phyloP scores from a whole-genome alignment of 2,113 vertebrate species.

The Falco punctatus region DNA sequence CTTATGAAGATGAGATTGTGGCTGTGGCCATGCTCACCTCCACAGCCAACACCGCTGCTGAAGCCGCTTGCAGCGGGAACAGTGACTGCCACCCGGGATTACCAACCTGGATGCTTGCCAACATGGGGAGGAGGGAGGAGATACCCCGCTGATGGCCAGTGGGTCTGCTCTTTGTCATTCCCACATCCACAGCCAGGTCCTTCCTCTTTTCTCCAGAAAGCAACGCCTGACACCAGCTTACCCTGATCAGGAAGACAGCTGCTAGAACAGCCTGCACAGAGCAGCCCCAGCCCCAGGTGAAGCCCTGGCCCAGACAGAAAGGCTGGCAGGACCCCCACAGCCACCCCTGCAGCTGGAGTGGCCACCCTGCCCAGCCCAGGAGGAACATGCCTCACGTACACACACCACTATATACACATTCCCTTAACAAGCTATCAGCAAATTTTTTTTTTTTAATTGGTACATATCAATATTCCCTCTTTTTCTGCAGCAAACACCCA shows the following conservation, averaged over 20 bases:
- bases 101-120: rapidly evolving
- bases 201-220: neutral
- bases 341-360: rapidly evolving
- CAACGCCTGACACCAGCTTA: rapidly evolving
- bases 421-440: neutral
- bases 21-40: neutral
- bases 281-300: too few relatives aligned
- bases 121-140: rapidly evolving
- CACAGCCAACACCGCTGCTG: rapidly evolving
- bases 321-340: neutral
- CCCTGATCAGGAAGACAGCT: too few relatives aligned
- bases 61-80: rapidly evolving
- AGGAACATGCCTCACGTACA: neutral
- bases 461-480: neutral
- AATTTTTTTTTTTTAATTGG: neutral
- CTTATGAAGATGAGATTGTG: rapidly evolving
- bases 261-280: neutral
- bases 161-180: rapidly evolving
- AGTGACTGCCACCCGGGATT: rapidly evolving
- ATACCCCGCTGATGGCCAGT: rapidly evolving
- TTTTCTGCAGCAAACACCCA: neutral
- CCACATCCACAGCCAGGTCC: neutral
- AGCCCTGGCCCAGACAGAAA: too few relatives aligned
- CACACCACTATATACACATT: rapidly evolving
- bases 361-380: rapidly evolving